Conservation (phyloP, 2,888 invertebrate species). For the Allolobophora icterica region DNA sequence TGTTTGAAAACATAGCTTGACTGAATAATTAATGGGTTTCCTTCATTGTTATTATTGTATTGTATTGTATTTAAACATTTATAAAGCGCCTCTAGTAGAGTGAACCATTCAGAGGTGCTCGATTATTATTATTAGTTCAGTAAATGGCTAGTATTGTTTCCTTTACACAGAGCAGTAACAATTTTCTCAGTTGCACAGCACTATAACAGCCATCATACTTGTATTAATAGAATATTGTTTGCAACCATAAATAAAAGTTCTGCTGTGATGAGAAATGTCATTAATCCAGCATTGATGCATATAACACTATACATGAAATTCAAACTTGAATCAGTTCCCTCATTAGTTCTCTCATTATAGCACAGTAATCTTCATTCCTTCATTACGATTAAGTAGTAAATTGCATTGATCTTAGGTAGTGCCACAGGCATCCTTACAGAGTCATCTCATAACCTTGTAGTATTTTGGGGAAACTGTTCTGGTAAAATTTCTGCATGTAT, state of each 20-base stretch:
- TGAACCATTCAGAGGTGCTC: too few relatives aligned
- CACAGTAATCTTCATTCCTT: background rate
- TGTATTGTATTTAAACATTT: too few relatives aligned
- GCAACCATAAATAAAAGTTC: background rate
- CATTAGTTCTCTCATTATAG: background rate
- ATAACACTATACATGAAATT: background rate
- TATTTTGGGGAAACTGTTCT: too few relatives aligned
- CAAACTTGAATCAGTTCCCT: background rate
- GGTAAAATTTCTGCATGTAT: background rate
- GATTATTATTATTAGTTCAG: too few relatives aligned
- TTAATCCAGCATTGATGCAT: background rate
- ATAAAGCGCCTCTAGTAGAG: too few relatives aligned
- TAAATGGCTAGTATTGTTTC: background rate
- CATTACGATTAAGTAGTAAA: background rate
- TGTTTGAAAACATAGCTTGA: background rate
- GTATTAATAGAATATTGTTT: too few relatives aligned
- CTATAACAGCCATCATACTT: background rate
- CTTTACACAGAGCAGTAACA: background rate
- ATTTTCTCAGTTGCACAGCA: background rate
- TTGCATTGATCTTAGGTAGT: background rate
- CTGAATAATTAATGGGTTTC: background rate
- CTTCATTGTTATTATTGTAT: background rate
- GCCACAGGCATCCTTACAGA: background rate
- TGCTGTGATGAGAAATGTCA: background rate
- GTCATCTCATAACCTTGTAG: too few relatives aligned